Evolutionary conservation across 1,140 invertebrate genomes (phyloP).

Genomic region (Cydia strobilella): DNA sequence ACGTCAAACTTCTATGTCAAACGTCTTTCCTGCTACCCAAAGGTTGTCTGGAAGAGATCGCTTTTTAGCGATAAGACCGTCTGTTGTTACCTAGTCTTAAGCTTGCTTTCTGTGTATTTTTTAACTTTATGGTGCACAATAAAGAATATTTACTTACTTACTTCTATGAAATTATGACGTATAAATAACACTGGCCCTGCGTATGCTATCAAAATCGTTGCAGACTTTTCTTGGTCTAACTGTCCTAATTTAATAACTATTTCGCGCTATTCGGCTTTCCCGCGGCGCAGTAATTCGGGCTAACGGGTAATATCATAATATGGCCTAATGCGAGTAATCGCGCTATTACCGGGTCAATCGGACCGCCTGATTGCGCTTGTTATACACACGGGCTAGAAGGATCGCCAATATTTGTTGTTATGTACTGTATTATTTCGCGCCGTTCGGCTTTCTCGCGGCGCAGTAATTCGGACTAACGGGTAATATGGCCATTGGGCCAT

Average conservation of each 20-base stretch:
- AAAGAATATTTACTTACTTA: too few species aligned
- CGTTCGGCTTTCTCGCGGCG: neutral
- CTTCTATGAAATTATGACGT: too few species aligned
- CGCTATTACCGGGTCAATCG: constrained; percentile 55
- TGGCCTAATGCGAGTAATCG: constrained; percentile 53
- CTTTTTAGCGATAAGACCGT: too few species aligned
- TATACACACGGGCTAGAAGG: constrained; percentile 34
- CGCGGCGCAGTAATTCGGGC: neutral
- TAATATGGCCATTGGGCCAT: constrained; percentile 34
- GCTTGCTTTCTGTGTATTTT: too few species aligned
- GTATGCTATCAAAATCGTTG: too few species aligned
- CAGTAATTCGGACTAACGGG: neutral
- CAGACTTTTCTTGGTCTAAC: too few species aligned
- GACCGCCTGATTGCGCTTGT: constrained; percentile 42
- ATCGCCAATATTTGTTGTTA: neutral
- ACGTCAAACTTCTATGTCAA: too few species aligned
- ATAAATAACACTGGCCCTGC: too few species aligned
- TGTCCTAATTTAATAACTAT: neutral
- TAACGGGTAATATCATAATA: constrained; percentile 1
- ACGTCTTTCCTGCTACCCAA: too few species aligned
- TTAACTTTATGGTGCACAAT: too few species aligned
- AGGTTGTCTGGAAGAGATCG: too few species aligned
- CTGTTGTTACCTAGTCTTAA: too few species aligned
- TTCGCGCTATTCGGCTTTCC: neutral
- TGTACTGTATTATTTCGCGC: neutral